A percentile compares a stretch with the other conserved stretches of the same genome.
These are phyloP conservation scores for Odontamblyopus rebecca DNA, from an alignment of 2,797 vertebrate species.

Conservation along the genomic window DNA sequence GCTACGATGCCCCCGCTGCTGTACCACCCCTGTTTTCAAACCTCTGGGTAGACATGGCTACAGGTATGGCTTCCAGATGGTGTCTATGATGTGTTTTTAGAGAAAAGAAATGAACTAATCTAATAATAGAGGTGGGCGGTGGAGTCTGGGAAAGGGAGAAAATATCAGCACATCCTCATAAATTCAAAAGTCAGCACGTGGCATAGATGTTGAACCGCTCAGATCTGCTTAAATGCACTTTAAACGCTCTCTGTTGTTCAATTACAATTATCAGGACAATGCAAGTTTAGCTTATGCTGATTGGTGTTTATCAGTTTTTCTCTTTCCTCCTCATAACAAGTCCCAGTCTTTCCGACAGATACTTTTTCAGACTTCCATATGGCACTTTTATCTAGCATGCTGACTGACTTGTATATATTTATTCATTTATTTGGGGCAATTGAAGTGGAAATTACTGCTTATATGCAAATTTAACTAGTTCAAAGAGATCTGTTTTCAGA, in stretches of 20 bases:
- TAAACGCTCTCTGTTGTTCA: slow-evolving; percentile 5
- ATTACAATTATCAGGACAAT: not conserved
- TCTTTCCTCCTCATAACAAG: slow-evolving; percentile 23
- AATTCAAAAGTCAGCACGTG: slow-evolving; percentile 44
- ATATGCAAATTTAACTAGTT: slow-evolving; percentile 66
- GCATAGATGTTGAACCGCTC: slow-evolving; percentile 42
- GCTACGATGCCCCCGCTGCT: slow-evolving; percentile 44
- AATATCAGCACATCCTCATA: slow-evolving; percentile 63
- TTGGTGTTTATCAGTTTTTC: slow-evolving; percentile 41
- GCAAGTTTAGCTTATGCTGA: slow-evolving; percentile 25
- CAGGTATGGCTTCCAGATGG: slow-evolving; percentile 70
- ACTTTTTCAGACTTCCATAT: slow-evolving; percentile 39
- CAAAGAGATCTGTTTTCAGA: slow-evolving; percentile 62
- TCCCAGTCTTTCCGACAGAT: slow-evolving; percentile 18
- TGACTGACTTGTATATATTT: slow-evolving; percentile 50
- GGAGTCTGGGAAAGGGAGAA: slow-evolving; percentile 60
- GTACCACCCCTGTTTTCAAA: slow-evolving; percentile 44
- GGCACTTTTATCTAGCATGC: slow-evolving; percentile 46
- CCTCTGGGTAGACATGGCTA: slow-evolving; percentile 38
- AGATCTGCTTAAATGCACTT: slow-evolving; percentile 30
- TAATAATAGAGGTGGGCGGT: slow-evolving; percentile 63
- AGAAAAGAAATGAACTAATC: slow-evolving; percentile 53
- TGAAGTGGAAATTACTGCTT: slow-evolving; percentile 60
- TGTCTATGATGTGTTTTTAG: slow-evolving; percentile 42
- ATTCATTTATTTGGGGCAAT: slow-evolving; percentile 61